A percentile compares a stretch with the other conserved stretches of the same genome.
phyloP scores from a whole-genome alignment of 2,113 vertebrate species.

The Scomber colias region DNA sequence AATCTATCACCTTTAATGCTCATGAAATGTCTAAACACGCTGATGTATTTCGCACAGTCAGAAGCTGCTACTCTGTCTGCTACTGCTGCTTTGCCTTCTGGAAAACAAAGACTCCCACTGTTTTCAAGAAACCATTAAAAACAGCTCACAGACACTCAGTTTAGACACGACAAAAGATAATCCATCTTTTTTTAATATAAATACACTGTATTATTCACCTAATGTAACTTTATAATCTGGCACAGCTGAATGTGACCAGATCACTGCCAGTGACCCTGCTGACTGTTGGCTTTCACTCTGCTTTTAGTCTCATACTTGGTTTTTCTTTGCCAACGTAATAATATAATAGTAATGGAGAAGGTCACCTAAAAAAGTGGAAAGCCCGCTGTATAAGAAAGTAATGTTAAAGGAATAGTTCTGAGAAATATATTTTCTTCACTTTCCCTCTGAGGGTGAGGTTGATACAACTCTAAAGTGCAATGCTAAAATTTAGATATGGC shows the following conservation, averaged over 20 bases:
- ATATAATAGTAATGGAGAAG: neutral
- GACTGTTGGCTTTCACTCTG: neutral
- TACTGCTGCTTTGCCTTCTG: slow-evolving; percentile 45
- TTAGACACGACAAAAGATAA: slow-evolving; percentile 15
- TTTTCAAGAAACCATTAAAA: slow-evolving; percentile 43
- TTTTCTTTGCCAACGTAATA: no score
- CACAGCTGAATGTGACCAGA: slow-evolving; percentile 1
- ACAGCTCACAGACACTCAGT: slow-evolving; percentile 32
- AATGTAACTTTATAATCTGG: neutral
- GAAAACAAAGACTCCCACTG: slow-evolving; percentile 53
- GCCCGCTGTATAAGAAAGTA: neutral
- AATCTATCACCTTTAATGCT: slow-evolving; percentile 42
- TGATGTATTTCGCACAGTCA: slow-evolving; percentile 50
- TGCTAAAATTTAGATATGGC: no score
- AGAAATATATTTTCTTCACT: no score
- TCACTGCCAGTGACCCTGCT: neutral
- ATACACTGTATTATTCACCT: slow-evolving; percentile 4
- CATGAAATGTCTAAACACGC: slow-evolving; percentile 26
- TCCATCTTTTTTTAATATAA: neutral
- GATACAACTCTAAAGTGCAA: no score
- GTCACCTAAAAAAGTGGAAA: neutral
- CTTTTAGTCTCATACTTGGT: no score
- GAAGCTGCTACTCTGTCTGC: slow-evolving; percentile 1
- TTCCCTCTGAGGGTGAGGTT: no score
- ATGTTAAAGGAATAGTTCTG: neutral